Base-by-base conservation (phyloP, 2,113 vertebrate genomes). In the Hippocampus zosterae region DNA sequence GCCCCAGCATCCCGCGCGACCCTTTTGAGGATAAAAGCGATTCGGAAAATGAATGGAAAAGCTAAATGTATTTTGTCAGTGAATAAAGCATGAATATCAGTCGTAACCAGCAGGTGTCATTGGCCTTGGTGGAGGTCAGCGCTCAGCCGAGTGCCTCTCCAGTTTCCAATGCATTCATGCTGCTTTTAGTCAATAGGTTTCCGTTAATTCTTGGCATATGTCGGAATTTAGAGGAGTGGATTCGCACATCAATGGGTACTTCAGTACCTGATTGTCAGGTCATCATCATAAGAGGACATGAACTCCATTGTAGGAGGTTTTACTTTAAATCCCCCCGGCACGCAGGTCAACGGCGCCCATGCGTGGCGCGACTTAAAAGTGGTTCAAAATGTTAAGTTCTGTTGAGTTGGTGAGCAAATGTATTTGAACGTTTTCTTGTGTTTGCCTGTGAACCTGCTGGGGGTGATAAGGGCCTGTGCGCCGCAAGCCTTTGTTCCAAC, bases 401-500 rank as follows among this genome's bases (percentile, higher is more conserved):
- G n/a, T 11, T 15, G 21, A 55, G 65, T 40, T 48, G 18, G 48
- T 11, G 10, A 69, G 52, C 68, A 48, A 10, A 68, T 78, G 67
- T 72, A 52, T 46, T 69, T 23, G 27, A 65, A 69, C 74, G 71
- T 76, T 70, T 79, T 67, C 71, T 84, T 87, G 82, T 84, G 72
- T 76, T 75, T 65, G 78, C 55, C 70, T 76, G 80, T 81, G 72
- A 87, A 87, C 83, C 87, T 88, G 88, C 66, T 67, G 2, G 3
- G 67, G 73, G 68, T 85, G 88, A 89, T 90, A 88, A 85, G 82
- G 77, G 68, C 77, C 65, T 15, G 53, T 59, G 69, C 64, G 8
- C 74, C 70, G 66, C 8, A 2, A 16, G 69, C 78, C 76, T 86
- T 89, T 89, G 85, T 88, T 88, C 81, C 78, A 70, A 48, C 60